Conservation (phyloP, 2,797 vertebrate genomes). For the Eulemur rubriventer region DNA sequence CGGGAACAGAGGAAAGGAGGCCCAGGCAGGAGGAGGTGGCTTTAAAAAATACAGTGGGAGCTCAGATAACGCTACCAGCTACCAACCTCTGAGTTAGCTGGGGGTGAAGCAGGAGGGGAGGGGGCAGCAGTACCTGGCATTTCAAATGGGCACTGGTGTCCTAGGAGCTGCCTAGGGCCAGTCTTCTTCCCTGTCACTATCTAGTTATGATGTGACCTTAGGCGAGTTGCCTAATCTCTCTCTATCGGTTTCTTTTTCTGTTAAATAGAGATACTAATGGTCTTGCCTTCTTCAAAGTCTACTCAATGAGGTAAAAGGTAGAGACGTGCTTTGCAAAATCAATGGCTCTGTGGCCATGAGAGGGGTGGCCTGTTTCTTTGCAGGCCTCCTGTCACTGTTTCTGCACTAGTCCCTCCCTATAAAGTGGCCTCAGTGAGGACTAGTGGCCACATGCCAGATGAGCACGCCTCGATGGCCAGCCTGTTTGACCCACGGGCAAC, state of each 20-base stretch:
- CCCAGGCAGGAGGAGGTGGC: not conserved
- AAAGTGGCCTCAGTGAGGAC: not conserved
- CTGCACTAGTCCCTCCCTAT: not conserved
- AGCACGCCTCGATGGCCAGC: not conserved
- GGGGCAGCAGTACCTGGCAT: accelerated
- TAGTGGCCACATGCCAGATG: not conserved
- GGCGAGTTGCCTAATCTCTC: not conserved
- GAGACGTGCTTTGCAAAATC: not conserved
- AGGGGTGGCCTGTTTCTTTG: not conserved
- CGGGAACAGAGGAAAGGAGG: too few species aligned
- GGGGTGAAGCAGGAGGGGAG: too few species aligned
- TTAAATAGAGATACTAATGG: not conserved
- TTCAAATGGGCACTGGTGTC: not conserved
- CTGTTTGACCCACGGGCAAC: not conserved
- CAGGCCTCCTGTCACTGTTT: not conserved
- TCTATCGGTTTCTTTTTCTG: not conserved
- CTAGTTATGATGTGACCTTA: not conserved
- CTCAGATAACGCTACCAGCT: not conserved
- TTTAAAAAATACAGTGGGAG: not conserved
- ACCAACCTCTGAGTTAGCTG: not conserved
- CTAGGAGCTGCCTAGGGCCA: not conserved
- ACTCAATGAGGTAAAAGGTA: not conserved
- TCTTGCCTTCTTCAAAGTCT: not conserved
- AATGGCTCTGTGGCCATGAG: too few species aligned
- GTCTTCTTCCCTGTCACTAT: not conserved